A percentile compares a stretch with the other conserved stretches of the same genome.
Conservation (phyloP, 2,113 vertebrate genomes). For the Anolis sagrei region DNA sequence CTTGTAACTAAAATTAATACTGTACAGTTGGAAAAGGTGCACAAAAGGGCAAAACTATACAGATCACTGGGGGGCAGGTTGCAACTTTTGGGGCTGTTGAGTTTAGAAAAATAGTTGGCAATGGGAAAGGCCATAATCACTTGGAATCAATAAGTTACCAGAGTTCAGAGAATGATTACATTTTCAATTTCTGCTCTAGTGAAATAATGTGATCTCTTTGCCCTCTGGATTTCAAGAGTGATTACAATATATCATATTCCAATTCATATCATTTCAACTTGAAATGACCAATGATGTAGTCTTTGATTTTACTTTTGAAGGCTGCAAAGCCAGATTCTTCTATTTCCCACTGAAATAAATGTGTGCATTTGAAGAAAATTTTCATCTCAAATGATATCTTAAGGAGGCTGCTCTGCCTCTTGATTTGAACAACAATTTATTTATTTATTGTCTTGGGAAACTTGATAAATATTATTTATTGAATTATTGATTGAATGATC, state of each 20-base stretch:
- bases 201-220: slow-evolving; percentile 38
- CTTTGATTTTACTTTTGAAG: slow-evolving; percentile 42
- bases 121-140: too few relatives aligned
- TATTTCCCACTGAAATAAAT: slow-evolving; percentile 14
- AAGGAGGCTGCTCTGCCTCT: background rate
- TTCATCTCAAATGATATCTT: too few relatives aligned
- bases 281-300: slow-evolving; percentile 49
- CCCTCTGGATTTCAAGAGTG: slow-evolving; percentile 50
- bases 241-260: slow-evolving; percentile 45
- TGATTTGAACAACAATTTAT: background rate
- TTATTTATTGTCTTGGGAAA: background rate
- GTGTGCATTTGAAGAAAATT: slow-evolving; percentile 11
- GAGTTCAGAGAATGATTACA: slow-evolving; percentile 52
- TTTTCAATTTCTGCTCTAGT: slow-evolving; percentile 55
- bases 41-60: too few relatives aligned
- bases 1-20: too few relatives aligned
- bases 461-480: slow-evolving; percentile 2
- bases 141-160: slow-evolving; percentile 35
- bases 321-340: slow-evolving; percentile 6
- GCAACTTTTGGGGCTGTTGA: too few relatives aligned
- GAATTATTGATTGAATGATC: too few relatives aligned
- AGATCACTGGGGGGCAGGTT: too few relatives aligned
- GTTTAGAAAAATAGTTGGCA: too few relatives aligned
- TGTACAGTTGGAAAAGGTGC: too few relatives aligned
- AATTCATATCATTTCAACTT: slow-evolving; percentile 45